These are phyloP conservation scores for Cebidichthys violaceus DNA, from an alignment of 2,113 vertebrate species.

Conservation along the genomic window DNA sequence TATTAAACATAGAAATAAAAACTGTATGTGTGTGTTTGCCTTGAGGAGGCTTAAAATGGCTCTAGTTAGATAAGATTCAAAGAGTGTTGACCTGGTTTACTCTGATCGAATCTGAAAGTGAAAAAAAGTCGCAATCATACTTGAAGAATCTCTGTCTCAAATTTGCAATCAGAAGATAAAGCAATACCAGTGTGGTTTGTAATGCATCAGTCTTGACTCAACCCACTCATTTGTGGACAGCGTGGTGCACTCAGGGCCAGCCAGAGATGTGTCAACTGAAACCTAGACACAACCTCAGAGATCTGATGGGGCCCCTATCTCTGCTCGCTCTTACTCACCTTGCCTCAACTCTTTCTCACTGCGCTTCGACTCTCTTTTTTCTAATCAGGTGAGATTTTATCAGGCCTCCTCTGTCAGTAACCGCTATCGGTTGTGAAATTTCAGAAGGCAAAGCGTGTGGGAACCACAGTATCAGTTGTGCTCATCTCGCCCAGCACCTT, in stretches of 20 bases:
- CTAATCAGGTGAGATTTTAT: constrained; percentile 83
- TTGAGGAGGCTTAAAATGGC: not conserved
- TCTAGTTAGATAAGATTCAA: not conserved
- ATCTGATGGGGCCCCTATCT: constrained; percentile 59
- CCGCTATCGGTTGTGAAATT: constrained; percentile 83
- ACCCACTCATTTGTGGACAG: constrained; percentile 67
- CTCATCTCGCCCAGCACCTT: constrained; percentile 79
- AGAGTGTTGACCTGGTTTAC: constrained; percentile 5
- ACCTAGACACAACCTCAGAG: constrained; percentile 74
- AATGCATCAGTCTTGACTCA: constrained; percentile 51
- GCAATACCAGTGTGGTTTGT: constrained; percentile 60
- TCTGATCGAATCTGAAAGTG: constrained; percentile 15
- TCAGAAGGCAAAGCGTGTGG: constrained; percentile 82
- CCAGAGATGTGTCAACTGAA: constrained; percentile 71
- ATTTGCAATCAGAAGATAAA: constrained; percentile 61
- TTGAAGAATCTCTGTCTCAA: constrained; percentile 27
- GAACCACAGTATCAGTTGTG: constrained; percentile 79
- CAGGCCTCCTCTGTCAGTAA: constrained; percentile 77
- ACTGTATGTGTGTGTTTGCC: not conserved
- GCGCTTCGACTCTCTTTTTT: constrained; percentile 46
- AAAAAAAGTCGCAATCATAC: constrained; percentile 29
- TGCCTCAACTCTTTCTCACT: constrained; percentile 60
- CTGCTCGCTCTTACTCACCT: constrained; percentile 56
- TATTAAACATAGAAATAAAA: not conserved
- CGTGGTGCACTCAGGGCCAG: constrained; percentile 39